phyloP scores from a whole-genome alignment of 2,888 invertebrate genomes.

The Euplexia lucipara region DNA sequence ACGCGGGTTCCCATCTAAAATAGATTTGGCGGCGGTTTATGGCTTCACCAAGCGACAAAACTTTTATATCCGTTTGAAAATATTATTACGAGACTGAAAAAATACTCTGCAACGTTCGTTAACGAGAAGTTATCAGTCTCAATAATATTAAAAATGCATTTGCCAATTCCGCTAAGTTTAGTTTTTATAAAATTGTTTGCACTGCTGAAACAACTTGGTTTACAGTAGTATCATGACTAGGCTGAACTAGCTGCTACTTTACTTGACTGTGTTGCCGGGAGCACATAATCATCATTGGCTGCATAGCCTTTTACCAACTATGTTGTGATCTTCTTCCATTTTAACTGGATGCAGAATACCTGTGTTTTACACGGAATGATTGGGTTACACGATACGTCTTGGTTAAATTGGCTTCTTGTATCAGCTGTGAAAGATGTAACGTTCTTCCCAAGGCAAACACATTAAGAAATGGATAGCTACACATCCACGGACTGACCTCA shows the following conservation, averaged over 20 bases:
- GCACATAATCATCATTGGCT: too few relatives aligned
- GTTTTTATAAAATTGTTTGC: not conserved
- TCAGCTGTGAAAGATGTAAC: too few relatives aligned
- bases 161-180: not conserved
- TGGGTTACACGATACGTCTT: too few relatives aligned
- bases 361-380: too few relatives aligned
- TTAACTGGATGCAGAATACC: too few relatives aligned
- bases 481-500: too few relatives aligned
- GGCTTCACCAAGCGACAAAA: slow-evolving; percentile 46
- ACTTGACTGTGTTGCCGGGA: too few relatives aligned
- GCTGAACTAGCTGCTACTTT: not conserved
- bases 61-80: slow-evolving; percentile 53
- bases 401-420: too few relatives aligned
- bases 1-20: slow-evolving; percentile 40
- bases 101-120: slow-evolving; percentile 25
- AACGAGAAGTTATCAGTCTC: slow-evolving; percentile 1
- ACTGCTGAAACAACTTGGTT: not conserved
- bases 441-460: too few relatives aligned
- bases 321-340: too few relatives aligned
- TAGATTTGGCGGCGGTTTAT: slow-evolving; percentile 55
- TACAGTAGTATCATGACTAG: not conserved
- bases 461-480: too few relatives aligned
- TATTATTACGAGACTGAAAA: slow-evolving; percentile 57
- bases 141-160: not conserved
- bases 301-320: too few relatives aligned